Evolutionary conservation across 2,797 vertebrate genomes (phyloP), one percentile per base, ranked within the genome.

Genomic region (Oreonectes daqikongensis): DNA sequence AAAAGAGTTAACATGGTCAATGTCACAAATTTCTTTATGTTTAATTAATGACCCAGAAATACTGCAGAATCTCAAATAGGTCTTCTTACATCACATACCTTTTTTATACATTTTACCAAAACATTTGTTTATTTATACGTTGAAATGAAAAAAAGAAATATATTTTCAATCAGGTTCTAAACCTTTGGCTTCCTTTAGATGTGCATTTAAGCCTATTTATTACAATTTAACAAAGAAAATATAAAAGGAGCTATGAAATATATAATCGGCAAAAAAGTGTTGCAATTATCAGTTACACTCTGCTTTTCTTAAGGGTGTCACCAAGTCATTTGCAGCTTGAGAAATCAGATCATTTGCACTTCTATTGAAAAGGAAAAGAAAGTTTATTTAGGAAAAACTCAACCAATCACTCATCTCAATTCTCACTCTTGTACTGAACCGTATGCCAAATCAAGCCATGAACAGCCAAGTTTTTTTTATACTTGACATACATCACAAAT

Each of bases 271-370:
- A 61, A 26, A 59, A 40, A 17, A 46, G 2, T 40, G 63, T 18
- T 59, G 66, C 42, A 55, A 73, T 69, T 72, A 68, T 70, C 38
- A 81, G 73, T 72, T 66, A 40, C 42, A 59, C 3, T 64, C 59
- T 73, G 68, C 40, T n/a, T n/a, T n/a, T n/a, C 67, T 68, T 55
- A 72, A 72, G 68, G 65, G 70, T 55, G 69, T 42, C 28, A 30
- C 17, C 14, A 73, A 72, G 68, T 64, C 26, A 80, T 75, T 64
- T 75, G 28, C 75, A 78, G 71, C 65, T 68, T 75, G 75, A 60
- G 6, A 38, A 50, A 38, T 20, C 40, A 60, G 57, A 14, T 60
- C 26, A 28, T 57, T 57, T 57, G 55, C 24, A 57, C 55, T 28
- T 57, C 15, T 17, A 17, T 28, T 59, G 38, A 18, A n/a, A 59